phyloP scores from a whole-genome alignment of 2,113 vertebrate species.

The Centropus bengalensis region DNA sequence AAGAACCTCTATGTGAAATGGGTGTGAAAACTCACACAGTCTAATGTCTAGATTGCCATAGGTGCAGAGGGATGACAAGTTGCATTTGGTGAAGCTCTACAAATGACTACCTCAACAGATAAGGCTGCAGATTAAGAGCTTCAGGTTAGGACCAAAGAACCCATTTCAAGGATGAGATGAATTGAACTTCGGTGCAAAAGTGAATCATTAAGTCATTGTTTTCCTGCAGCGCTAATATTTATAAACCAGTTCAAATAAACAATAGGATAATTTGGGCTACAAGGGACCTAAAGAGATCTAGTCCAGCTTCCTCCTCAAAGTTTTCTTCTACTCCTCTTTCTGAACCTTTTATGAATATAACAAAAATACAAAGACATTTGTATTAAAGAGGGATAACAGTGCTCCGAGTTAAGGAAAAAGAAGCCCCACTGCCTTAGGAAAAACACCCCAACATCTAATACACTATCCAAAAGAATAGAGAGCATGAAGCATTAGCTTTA shows the following conservation, averaged over 20 bases:
- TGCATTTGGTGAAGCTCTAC: not conserved
- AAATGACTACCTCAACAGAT: not conserved
- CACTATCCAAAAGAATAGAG: not conserved
- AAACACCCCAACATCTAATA: not conserved
- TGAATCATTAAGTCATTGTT: not conserved
- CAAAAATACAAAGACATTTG: not conserved
- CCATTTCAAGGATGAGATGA: slow-evolving; percentile 31
- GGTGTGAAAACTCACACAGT: fast-evolving
- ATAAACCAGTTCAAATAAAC: not conserved
- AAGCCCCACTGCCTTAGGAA: not conserved
- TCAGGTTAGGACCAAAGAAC: not conserved
- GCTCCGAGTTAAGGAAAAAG: not conserved
- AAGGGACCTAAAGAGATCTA: not conserved
- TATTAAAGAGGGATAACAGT: not conserved
- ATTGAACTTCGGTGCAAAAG: slow-evolving; percentile 3
- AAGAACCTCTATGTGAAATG: not conserved
- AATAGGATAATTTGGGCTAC: not conserved
- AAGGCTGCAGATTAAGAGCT: slow-evolving; percentile 21
- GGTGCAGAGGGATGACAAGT: not conserved
- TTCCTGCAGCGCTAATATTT: not conserved
- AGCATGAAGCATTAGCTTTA: not conserved
- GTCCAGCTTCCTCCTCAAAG: not conserved
- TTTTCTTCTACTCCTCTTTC: not conserved
- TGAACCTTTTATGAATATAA: not conserved
- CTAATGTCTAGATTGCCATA: fast-evolving